A percentile compares a stretch with the other conserved stretches of the same genome.
Conservation (phyloP, 1,140 invertebrate genomes). For the Globodera rostochiensis region DNA sequence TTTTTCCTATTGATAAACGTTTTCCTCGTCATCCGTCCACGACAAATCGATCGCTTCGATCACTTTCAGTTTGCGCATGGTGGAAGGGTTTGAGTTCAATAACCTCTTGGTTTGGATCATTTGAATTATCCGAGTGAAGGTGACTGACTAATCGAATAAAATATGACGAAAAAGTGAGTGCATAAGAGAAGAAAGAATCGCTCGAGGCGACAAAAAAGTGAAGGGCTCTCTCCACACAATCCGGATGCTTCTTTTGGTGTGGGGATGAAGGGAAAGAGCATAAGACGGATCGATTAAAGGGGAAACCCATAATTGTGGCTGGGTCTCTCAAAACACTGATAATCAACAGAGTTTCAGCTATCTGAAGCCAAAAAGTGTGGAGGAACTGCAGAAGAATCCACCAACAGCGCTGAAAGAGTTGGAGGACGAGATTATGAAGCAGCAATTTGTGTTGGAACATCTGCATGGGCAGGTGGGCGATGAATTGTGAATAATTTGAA, state of each 20-base stretch:
- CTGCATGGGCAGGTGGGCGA: constrained; percentile 42
- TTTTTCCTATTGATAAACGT: background rate
- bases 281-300: background rate
- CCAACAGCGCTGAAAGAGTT: constrained; percentile 34
- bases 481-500: background rate
- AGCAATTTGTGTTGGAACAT: constrained; percentile 48
- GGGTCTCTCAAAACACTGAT: background rate
- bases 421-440: constrained; percentile 42
- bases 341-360: constrained; percentile 33
- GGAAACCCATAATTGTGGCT: background rate
- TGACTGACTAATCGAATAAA: no score
- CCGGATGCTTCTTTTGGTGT: constrained; percentile 10
- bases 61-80: background rate
- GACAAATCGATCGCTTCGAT: background rate
- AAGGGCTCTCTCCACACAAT: background rate
- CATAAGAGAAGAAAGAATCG: background rate
- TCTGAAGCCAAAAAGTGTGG: constrained; percentile 34
- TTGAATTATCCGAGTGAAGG: background rate
- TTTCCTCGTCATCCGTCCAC: background rate
- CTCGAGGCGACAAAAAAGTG: background rate
- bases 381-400: constrained; percentile 36
- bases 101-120: background rate
- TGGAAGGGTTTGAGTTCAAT: no score
- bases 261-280: background rate
- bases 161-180: background rate